Base-by-base conservation (phyloP, 2,888 invertebrate genomes). In the Torymus auratus region DNA sequence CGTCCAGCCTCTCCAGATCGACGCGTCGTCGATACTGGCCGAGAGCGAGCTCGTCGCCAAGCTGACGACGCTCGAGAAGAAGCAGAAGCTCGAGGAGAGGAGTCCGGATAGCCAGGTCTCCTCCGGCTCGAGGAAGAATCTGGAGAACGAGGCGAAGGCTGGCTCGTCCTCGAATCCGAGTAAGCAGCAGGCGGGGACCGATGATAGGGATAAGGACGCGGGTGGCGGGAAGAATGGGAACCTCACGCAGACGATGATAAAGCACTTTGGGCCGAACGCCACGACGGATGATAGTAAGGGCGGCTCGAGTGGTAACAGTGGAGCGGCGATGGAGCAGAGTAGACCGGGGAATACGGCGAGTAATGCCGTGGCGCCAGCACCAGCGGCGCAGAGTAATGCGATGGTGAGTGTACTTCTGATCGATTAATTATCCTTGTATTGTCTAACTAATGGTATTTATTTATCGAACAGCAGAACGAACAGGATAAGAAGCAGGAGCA, bases 1-100 rank as follows among this genome's bases (percentile, higher is more conserved):
- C 0, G 89, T 89, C 0, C 88, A 90, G 41, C 90, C 91, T 0
- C 83, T 90, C 4, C 86, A 89, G 65, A 89, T 90, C 62, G 89
- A 90, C 71, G 86, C 88, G 3, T 84, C 85, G 1, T 80, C 85
- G 5, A 82, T 87, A 50, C 77, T 86, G 3, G 78, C 84, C 58
- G 88, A 87, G 10, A 85, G 83, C 20, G 86, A 86, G 5, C 70
- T 62, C 0, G 62, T 78, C 12, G 83, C 81, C 5, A 84, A 84
- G 58, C 71, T 78, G 0, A 52, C 17, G 14, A 82, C 15, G 50
- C 60, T 80, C 14, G 83, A 82, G 41, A 50, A 60, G 11, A 73
- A 69, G 60, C 80, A 81, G 15, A 64, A 69, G 56, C 52, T 62
- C 15, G 58, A 62, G n/a, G 71, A 61, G 12, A 67, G 60, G 20